These are phyloP conservation scores for Drosophila novamexicana DNA, from an alignment of 1,140 invertebrate species.

Conservation along the genomic window DNA sequence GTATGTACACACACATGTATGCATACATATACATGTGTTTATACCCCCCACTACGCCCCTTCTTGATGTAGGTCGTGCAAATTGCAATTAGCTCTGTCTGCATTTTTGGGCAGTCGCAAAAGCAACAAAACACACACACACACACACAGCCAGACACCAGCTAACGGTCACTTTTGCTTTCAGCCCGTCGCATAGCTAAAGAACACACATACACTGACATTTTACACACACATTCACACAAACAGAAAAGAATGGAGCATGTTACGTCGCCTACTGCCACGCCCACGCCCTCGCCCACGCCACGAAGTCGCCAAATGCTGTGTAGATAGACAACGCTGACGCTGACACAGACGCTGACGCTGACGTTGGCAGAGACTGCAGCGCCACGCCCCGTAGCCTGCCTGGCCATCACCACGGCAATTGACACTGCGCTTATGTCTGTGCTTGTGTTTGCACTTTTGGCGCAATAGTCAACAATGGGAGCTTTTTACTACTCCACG, in stretches of 20 bases:
- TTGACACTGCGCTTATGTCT: not conserved
- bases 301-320: constrained; percentile 4
- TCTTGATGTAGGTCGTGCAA: constrained; percentile 40
- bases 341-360: constrained; percentile 1
- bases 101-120: constrained; percentile 35
- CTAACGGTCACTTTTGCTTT: constrained; percentile 48
- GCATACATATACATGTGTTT: not conserved
- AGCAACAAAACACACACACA: not conserved
- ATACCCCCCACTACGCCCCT: not conserved
- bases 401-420: not conserved
- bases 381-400: constrained; percentile 14
- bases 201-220: constrained; percentile 4
- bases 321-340: constrained; percentile 16
- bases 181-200: constrained; percentile 13
- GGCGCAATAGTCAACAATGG: not conserved
- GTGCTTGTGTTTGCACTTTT: constrained; percentile 15
- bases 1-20: not conserved
- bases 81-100: constrained; percentile 42
- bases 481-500: constrained; percentile 14
- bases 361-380: constrained; percentile 11
- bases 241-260: constrained; percentile 10
- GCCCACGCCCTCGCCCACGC: constrained; percentile 4
- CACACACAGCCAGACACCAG: constrained; percentile 4
- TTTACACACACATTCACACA: not conserved
- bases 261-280: not conserved